phyloP scores from a whole-genome alignment of 2,888 invertebrate species.

The Cephalotes varians region DNA sequence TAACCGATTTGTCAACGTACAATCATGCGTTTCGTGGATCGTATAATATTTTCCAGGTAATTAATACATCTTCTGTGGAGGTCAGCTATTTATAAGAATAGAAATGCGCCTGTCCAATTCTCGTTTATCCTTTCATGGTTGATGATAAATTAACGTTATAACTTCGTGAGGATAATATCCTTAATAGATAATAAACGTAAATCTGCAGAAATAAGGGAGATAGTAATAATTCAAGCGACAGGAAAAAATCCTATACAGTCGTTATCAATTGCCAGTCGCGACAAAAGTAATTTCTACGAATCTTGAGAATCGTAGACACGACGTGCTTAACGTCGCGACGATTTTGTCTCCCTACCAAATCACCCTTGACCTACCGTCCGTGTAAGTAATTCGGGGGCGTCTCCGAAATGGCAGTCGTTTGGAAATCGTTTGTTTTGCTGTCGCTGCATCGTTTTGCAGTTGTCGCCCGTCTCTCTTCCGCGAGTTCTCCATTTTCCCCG shows the following conservation, averaged over 20 bases:
- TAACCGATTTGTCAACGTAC: conserved; percentile 44
- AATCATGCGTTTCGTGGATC: conserved; percentile 29
- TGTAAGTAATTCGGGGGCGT: conserved; percentile 72
- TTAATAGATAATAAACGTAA: conserved; percentile 20
- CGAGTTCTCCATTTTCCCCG: conserved; percentile 64
- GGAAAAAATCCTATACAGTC: background rate
- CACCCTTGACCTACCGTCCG: conserved; percentile 61
- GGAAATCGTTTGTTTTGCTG: conserved; percentile 68
- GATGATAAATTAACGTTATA: conserved; percentile 33
- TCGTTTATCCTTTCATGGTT: background rate
- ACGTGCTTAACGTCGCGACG: conserved; percentile 46
- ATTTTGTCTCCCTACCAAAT: conserved; percentile 53
- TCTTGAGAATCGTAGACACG: conserved; percentile 7
- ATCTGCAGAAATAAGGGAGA: background rate
- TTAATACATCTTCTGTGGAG: conserved; percentile 32
- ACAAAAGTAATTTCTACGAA: conserved; percentile 7
- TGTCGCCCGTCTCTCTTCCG: conserved; percentile 29
- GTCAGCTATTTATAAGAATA: conserved; percentile 30
- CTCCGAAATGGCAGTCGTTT: conserved; percentile 50
- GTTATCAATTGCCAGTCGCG: background rate
- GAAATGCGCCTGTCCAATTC: background rate
- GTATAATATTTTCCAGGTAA: conserved; percentile 26
- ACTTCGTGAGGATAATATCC: conserved; percentile 12
- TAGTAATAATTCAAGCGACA: background rate
- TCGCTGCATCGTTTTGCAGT: conserved; percentile 65